A percentile compares a stretch with the other conserved stretches of the same genome.
Evolutionary conservation across 2,113 vertebrate species (phyloP).

Genomic region (Machaerirhynchus nigripectus): DNA sequence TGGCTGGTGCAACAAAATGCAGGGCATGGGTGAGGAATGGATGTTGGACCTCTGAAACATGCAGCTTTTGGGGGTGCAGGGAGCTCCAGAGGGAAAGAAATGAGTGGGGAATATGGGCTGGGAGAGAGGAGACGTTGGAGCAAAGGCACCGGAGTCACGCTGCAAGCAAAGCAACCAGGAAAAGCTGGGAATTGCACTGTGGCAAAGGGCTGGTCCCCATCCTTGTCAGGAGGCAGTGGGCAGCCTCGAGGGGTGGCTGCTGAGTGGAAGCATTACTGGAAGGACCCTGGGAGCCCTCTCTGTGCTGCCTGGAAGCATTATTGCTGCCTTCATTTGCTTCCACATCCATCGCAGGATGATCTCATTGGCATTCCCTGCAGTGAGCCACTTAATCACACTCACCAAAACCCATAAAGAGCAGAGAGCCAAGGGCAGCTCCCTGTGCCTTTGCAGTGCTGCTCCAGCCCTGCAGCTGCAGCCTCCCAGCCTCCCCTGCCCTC

Average conservation of each 20-base stretch:
- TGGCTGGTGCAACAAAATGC: neutral
- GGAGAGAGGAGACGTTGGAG: neutral
- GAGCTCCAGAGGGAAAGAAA: neutral
- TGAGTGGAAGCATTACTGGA: conserved; percentile 31
- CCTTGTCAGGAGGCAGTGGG: neutral
- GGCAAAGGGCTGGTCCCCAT: neutral
- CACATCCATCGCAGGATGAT: neutral
- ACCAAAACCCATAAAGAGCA: neutral
- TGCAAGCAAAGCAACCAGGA: neutral
- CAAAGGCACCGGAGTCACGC: neutral
- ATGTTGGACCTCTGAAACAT: neutral
- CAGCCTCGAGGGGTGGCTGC: neutral
- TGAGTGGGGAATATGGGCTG: neutral
- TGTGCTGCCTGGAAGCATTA: conserved; percentile 32
- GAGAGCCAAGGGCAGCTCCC: neutral
- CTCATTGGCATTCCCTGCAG: conserved; percentile 52
- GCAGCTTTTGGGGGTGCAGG: neutral
- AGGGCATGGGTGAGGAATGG: neutral
- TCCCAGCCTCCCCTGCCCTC: neutral
- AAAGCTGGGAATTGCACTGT: neutral
- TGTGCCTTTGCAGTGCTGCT: neutral
- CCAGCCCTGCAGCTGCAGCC: neutral
- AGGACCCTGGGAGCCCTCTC: conserved; percentile 33
- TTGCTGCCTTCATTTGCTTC: neutral
- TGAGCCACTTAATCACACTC: conserved; percentile 6